A percentile compares a stretch with the other conserved stretches of the same genome.
phyloP scores from a whole-genome alignment of 2,797 vertebrate species.

The Geotrypetes seraphini region DNA sequence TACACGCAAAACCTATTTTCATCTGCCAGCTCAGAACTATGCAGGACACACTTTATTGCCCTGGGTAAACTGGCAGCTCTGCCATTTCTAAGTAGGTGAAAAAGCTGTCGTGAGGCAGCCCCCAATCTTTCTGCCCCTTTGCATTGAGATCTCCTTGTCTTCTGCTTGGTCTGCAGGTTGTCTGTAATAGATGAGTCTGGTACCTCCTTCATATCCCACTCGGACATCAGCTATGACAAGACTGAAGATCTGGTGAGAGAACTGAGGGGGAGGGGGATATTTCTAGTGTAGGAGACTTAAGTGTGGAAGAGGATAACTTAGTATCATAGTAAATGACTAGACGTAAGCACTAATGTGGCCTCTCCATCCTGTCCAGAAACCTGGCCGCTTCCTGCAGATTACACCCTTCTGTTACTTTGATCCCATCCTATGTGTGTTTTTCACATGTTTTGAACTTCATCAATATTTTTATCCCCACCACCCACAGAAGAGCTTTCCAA shows the following conservation, averaged over 20 bases:
- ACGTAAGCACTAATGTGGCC: neutral
- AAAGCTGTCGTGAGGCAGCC: neutral
- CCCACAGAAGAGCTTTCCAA: too few species aligned
- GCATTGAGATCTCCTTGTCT: neutral
- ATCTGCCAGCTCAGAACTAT: too few species aligned
- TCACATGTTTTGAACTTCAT: too few species aligned
- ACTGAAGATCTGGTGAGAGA: too few species aligned
- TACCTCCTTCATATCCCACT: conserved; percentile 34
- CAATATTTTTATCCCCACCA: too few species aligned
- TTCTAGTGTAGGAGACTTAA: too few species aligned
- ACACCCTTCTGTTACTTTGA: neutral
- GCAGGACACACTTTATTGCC: too few species aligned
- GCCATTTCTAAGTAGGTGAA: neutral
- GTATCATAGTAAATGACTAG: too few species aligned
- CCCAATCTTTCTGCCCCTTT: neutral
- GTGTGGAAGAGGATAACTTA: too few species aligned
- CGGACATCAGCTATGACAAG: conserved; percentile 33
- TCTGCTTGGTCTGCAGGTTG: conserved; percentile 1
- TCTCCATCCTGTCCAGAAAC: neutral
- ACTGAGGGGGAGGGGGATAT: too few species aligned
- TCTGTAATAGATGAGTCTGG: conserved; percentile 13
- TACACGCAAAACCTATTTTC: too few species aligned
- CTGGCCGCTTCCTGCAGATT: accelerated
- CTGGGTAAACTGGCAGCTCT: too few species aligned
- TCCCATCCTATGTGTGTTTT: neutral